These are phyloP conservation scores for Rhabdornis inornatus DNA, from an alignment of 2,113 vertebrate species.

Conservation along the genomic window DNA sequence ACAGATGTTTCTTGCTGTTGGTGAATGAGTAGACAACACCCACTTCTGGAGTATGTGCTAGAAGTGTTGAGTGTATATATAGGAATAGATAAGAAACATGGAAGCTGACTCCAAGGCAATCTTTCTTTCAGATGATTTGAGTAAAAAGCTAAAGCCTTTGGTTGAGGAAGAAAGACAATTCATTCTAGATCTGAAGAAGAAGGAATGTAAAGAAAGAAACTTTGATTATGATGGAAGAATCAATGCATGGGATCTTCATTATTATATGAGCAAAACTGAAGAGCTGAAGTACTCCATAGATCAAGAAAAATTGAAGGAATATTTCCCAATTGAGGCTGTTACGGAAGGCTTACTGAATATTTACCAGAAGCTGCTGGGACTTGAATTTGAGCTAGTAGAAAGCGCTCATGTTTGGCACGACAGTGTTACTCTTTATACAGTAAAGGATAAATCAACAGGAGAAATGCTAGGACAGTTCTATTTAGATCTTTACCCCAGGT, in stretches of 20 bases:
- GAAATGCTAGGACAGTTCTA: slow-evolving; percentile 92
- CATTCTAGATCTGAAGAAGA: slow-evolving; percentile 85
- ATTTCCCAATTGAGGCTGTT: slow-evolving; percentile 89
- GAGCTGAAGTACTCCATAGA: slow-evolving; percentile 88
- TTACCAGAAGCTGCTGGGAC: slow-evolving; percentile 90
- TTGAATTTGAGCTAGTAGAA: slow-evolving; percentile 80
- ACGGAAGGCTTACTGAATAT: slow-evolving; percentile 86
- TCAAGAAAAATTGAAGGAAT: slow-evolving; percentile 91
- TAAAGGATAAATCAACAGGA: slow-evolving; percentile 78
- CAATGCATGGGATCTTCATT: slow-evolving; percentile 92
- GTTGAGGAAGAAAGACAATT: slow-evolving; percentile 84
- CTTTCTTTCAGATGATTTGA: slow-evolving; percentile 79
- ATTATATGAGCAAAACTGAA: slow-evolving; percentile 92
- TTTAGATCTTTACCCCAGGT: slow-evolving; percentile 93
- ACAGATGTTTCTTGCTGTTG: background rate
- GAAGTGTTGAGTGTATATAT: background rate
- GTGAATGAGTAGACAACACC: background rate
- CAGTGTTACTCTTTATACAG: slow-evolving; percentile 82
- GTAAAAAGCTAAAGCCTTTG: slow-evolving; percentile 82
- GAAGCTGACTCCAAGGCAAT: background rate
- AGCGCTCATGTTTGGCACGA: slow-evolving; percentile 86
- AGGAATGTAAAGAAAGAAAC: slow-evolving; percentile 84
- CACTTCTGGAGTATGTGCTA: background rate
- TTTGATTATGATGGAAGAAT: slow-evolving; percentile 82
- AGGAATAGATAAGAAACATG: background rate